A percentile compares a stretch with the other conserved stretches of the same genome.
Conservation (phyloP, 2,888 invertebrate species). For the Leucophora obtusa region DNA sequence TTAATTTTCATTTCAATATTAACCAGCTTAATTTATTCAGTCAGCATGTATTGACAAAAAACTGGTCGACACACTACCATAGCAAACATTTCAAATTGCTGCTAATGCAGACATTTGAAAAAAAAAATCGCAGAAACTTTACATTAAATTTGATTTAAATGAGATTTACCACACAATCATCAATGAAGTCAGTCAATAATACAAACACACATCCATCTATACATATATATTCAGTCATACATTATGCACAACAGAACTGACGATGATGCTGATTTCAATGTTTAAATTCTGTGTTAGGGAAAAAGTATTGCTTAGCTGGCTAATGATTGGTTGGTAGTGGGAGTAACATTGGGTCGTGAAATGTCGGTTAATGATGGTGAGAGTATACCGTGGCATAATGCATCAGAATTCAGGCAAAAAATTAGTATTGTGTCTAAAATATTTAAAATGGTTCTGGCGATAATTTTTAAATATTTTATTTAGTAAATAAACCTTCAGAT, state of each 20-base stretch:
- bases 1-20: slow-evolving; percentile 5
- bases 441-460: no score
- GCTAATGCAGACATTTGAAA: slow-evolving; percentile 10
- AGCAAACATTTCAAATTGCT: not conserved
- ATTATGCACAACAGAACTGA: not conserved
- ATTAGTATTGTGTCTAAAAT: no score
- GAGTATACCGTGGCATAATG: not conserved
- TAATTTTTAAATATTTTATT: no score
- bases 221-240: no score
- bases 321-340: slow-evolving; percentile 28
- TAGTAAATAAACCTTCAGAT: no score
- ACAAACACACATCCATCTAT: not conserved
- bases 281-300: not conserved
- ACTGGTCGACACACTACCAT: not conserved
- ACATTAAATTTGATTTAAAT: slow-evolving; percentile 62
- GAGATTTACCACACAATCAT: slow-evolving; percentile 61
- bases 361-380: slow-evolving; percentile 17
- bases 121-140: slow-evolving; percentile 35
- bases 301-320: slow-evolving; percentile 2
- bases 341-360: slow-evolving; percentile 12
- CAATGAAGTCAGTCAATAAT: slow-evolving; percentile 59
- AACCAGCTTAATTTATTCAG: slow-evolving; percentile 30
- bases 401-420: no score
- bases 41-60: not conserved
- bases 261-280: slow-evolving; percentile 25